Conservation (phyloP, 2,113 vertebrate genomes). For the Nanorana parkeri region DNA sequence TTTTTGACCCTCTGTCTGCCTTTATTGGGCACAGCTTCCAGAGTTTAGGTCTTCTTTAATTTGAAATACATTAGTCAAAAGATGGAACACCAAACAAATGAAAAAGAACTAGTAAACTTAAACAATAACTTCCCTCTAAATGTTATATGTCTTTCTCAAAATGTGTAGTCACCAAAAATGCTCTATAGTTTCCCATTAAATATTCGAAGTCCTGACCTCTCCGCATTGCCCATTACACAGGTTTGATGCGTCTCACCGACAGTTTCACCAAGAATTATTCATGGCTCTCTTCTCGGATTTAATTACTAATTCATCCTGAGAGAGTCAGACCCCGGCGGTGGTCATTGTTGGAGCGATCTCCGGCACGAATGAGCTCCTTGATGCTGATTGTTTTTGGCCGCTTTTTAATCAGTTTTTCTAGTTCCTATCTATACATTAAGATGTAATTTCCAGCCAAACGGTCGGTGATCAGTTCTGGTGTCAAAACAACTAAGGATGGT, state of each 20-base stretch:
- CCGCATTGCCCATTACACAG: too few relatives aligned
- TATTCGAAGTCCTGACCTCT: too few relatives aligned
- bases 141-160: too few relatives aligned
- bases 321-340: not conserved
- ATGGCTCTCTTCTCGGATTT: not conserved
- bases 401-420: conserved; percentile 43
- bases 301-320: not conserved
- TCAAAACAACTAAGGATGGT: conserved; percentile 4
- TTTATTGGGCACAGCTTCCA: too few relatives aligned
- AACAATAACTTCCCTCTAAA: too few relatives aligned
- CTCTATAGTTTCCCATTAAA: too few relatives aligned
- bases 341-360: not conserved
- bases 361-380: not conserved
- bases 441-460: conserved; percentile 26
- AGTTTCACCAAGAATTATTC: not conserved
- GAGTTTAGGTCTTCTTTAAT: too few relatives aligned
- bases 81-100: too few relatives aligned
- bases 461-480: conserved; percentile 24
- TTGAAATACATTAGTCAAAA: too few relatives aligned
- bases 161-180: too few relatives aligned
- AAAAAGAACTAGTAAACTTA: too few relatives aligned
- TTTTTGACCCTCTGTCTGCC: too few relatives aligned
- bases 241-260: not conserved
- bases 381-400: conserved; percentile 28
- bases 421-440: conserved; percentile 14